Evolutionary conservation across 2,888 invertebrate genomes (phyloP), one percentile per base, ranked within the genome.

Genomic region (Mythimna albipuncta): DNA sequence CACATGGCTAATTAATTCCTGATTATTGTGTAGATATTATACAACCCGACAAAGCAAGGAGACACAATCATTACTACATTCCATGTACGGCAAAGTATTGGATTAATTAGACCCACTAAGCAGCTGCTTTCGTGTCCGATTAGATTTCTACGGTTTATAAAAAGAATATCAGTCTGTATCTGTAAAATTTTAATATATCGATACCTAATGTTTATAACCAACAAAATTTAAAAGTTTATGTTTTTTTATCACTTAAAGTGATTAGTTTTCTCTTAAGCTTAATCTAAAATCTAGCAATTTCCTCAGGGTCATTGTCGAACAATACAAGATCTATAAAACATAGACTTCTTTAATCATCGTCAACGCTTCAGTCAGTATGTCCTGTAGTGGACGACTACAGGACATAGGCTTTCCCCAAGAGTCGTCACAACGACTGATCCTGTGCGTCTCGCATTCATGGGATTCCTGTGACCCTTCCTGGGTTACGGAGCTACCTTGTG

Each of bases 1-100:
- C 35, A 50, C 72, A 35, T 64, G 55, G 75, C 63, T 59, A 69
- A 75, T 79, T 79, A 65, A 79, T 75, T 11, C 21, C n/a, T 50
- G 63, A 75, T 75, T 72, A 75, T 47, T 21, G 58, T 21, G 16
- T 63, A 59, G 32, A 11, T 75, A 58, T 58, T 44, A 58, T 47
- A 55, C 16, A 47, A 55, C n/a, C 64, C 44, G 35, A 75, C 58
- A 52, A 57, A 59, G 41, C 50, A 13, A 38, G 57, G n/a, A 57
- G 57, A 58, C 38, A 47, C n/a, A 41, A 35, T 63, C 41, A 68
- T 68, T 54, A 32, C 19, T 26, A 26, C 26, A 69, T 35, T 35
- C 44, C 19, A 26, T 52, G 26, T 35, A 44, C 11, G 11, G 16
- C n/a, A 10, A 74, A 44, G 13, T 57, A 52, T 35, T 55, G n/a